Percentiles rank a stretch among this genome's conserved stretches.
These are phyloP conservation scores for Apodemia duryi DNA, from an alignment of 2,888 invertebrate genomes.

Conservation along the genomic window DNA sequence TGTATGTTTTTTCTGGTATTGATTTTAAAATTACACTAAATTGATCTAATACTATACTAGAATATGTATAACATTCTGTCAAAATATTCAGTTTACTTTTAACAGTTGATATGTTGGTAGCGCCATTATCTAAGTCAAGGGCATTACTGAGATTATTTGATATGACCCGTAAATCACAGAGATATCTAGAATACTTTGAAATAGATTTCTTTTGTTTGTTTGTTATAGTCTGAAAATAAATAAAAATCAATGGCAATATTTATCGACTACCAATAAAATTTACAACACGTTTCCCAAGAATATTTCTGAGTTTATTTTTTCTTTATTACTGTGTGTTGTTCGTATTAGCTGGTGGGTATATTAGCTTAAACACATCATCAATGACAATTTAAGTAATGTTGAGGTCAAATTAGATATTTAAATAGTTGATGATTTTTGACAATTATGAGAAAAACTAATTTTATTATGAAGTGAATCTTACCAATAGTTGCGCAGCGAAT, in stretches of 20 bases:
- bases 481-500: slow-evolving; percentile 88
- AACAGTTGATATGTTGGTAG: slow-evolving; percentile 52
- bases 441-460: too few species aligned
- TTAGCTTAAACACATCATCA: too few species aligned
- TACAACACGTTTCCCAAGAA: too few species aligned
- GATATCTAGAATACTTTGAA: slow-evolving; percentile 74
- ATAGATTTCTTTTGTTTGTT: slow-evolving; percentile 83
- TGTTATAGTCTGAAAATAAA: slow-evolving; percentile 76
- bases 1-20: slow-evolving; percentile 50
- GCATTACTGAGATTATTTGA: slow-evolving; percentile 58
- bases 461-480: slow-evolving; percentile 37
- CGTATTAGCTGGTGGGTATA: too few species aligned
- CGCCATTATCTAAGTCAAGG: slow-evolving; percentile 46
- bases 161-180: slow-evolving; percentile 78
- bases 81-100: slow-evolving; percentile 57
- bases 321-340: too few species aligned
- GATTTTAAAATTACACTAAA: slow-evolving; percentile 82
- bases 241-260: background rate
- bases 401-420: too few species aligned
- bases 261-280: background rate
- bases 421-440: too few species aligned
- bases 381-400: too few species aligned
- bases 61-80: slow-evolving; percentile 68
- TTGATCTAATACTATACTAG: slow-evolving; percentile 82
- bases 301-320: too few species aligned